Evolutionary conservation across 2,113 vertebrate genomes (phyloP), one percentile per base, ranked within the genome.

Genomic region (Mustela nigripes): DNA sequence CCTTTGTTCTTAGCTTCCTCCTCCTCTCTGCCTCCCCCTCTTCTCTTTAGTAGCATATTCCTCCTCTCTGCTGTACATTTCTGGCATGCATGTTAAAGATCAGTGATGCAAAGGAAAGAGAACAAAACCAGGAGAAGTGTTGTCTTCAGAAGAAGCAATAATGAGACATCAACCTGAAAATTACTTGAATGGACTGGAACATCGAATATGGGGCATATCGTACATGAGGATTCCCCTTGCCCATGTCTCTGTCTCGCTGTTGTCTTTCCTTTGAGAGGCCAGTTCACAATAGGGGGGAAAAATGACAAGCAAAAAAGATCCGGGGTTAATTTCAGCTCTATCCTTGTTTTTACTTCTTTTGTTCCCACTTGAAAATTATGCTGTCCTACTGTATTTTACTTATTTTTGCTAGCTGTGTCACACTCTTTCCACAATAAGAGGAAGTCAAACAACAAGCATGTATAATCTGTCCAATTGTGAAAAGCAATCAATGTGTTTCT

Each of bases 111-210:
- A 96, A 96, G 1, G 5, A 69, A 85, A 73, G 5, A 81, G 9
- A 79, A 74, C 4, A 60, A 62, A 45, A 82, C 7, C 0, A 18
- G 76, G 48, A 58, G 45, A 80, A 69, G 63, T 45, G 3, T 16
- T 94, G n/a, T 79, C 33, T 91, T 95, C 42, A 79, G 62, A 87
- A 58, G 65, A 93, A 83, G 33, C 14, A 63, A 71, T 48, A 62
- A 84, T 24, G 88, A 89, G 63, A 58, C 15, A 16, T 31, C 56
- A 58, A 74, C 8, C 56, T 88, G 85, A 82, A 93, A 91, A 36
- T 56, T 48, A 65, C 62, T 21, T 21, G 76, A 79, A 56, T 58
- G 11, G 90, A 31, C 56, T 45, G 63, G 69, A 28, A 69, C 7
- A 3, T 84, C n/a, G 48, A 39, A 19, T 28, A 42, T 56, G 45